A percentile compares a stretch with the other conserved stretches of the same genome.
phyloP scores from a whole-genome alignment of 2,113 vertebrate genomes.

The Calypte anna region DNA sequence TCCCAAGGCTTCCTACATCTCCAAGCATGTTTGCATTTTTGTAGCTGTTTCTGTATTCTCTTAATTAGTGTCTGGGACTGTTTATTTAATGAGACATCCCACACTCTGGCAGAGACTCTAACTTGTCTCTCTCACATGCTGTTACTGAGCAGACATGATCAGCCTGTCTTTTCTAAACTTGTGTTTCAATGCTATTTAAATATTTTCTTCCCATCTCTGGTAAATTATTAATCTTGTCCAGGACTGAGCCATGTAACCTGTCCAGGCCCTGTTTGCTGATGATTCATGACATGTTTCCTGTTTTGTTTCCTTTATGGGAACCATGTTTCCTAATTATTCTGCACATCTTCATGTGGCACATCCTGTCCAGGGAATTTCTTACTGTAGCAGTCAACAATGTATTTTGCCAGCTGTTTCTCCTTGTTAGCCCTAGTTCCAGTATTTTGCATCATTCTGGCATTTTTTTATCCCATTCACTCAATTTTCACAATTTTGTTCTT shows the following conservation, averaged over 20 bases:
- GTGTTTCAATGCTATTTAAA: background rate
- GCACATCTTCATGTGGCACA: constrained; percentile 56
- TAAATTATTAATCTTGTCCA: background rate
- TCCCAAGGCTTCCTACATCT: background rate
- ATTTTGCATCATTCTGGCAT: background rate
- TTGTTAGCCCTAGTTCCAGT: background rate
- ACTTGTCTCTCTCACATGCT: background rate
- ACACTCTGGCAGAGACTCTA: background rate
- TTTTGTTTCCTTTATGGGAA: constrained; percentile 73
- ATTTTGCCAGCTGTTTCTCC: constrained; percentile 52
- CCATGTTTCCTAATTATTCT: constrained; percentile 58
- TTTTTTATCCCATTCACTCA: background rate
- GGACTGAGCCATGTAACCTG: constrained; percentile 12
- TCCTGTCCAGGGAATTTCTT: constrained; percentile 61
- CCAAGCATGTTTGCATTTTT: background rate
- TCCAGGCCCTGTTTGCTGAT: constrained; percentile 39
- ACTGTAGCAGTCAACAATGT: background rate
- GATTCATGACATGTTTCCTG: constrained; percentile 75
- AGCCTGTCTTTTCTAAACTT: background rate
- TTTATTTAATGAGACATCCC: constrained; percentile 28
- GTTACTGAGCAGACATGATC: background rate
- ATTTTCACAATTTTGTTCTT: background rate
- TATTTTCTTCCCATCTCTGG: background rate
- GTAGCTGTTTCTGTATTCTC: background rate
- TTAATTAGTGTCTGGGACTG: constrained; percentile 10